Base-by-base conservation (phyloP, 2,888 invertebrate genomes). In the Sinohyriopsis cumingii region DNA sequence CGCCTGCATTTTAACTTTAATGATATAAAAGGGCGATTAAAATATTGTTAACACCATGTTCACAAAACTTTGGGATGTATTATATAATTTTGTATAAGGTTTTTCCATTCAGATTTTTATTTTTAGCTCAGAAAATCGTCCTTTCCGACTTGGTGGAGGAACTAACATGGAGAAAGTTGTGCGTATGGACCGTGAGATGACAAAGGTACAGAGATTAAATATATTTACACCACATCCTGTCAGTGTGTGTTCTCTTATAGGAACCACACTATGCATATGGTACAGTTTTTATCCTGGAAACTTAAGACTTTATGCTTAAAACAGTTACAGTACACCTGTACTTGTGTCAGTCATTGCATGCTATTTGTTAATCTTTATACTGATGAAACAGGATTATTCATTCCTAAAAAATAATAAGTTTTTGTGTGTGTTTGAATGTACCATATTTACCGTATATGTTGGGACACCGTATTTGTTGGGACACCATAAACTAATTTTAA, bases 121-220 rank as follows among this genome's bases (percentile, higher is more conserved):
- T 70, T 79, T 20, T 69, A 87, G 87, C 67, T 84, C 86, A 59
- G 89, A 89, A 59, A 87, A 79, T 68, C 78, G 88, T 18, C 86
- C 87, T 20, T 88, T 88, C 76, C 76, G 88, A 65, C 77, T 88
- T 57, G 81, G 85, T 22, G 83, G 83, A 5, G 84, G 86, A 59
- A 80, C 86, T 33, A 88, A 85, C 73, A 87, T 88, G 83, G 89
- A 89, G 70, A 86, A 86, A 71, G 86, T 88, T 9, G 86, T 88
- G 12, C 69, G 88, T 33, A 83, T 89, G 78, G 89, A 89, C 77
- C 74, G 87, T 67, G 89, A 89, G 70, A 83, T 89, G 79, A 85
- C 85, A 22, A 89, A 88, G 84, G 87, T 87, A 61, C 55, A 20
- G 9, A 63, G 15, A 20, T 45, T 28, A 33, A 19, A 12, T 45